These are phyloP conservation scores for Pterophyllum scalare DNA, from an alignment of 2,113 vertebrate genomes.

Conservation along the genomic window DNA sequence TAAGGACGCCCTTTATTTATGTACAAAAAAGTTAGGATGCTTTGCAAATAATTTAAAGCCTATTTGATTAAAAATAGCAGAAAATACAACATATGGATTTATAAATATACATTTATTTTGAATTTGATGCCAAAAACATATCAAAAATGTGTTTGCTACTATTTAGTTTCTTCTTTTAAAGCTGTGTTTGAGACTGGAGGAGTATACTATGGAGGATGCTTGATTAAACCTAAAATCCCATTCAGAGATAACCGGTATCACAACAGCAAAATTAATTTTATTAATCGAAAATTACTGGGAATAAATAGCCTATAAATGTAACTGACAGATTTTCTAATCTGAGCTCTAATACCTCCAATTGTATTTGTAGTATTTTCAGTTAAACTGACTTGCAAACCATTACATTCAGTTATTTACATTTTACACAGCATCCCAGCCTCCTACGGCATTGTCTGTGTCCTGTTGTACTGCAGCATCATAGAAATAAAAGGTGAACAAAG, in stretches of 20 bases:
- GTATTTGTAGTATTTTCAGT: neutral
- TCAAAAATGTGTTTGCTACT: neutral
- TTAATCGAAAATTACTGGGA: no score
- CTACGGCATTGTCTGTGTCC: neutral
- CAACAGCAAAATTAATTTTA: no score
- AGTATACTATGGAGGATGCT: neutral
- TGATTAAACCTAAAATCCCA: neutral
- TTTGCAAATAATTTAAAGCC: fast-evolving
- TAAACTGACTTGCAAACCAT: constrained; percentile 6
- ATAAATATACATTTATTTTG: fast-evolving
- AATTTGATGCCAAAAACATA: neutral
- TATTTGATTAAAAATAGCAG: neutral
- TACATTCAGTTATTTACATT: neutral
- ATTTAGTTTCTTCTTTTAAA: neutral
- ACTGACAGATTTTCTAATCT: no score
- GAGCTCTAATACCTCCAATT: neutral
- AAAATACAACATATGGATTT: fast-evolving
- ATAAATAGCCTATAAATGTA: no score
- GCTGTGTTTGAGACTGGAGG: fast-evolving
- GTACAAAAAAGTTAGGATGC: constrained; percentile 4
- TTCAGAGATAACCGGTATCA: neutral
- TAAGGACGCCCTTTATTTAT: no score
- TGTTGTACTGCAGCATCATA: neutral
- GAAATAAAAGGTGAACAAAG: neutral
- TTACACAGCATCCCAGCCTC: constrained; percentile 4